Evolutionary conservation across 2,888 invertebrate genomes (phyloP).

Genomic region (Pseudeuparius sepicola): DNA sequence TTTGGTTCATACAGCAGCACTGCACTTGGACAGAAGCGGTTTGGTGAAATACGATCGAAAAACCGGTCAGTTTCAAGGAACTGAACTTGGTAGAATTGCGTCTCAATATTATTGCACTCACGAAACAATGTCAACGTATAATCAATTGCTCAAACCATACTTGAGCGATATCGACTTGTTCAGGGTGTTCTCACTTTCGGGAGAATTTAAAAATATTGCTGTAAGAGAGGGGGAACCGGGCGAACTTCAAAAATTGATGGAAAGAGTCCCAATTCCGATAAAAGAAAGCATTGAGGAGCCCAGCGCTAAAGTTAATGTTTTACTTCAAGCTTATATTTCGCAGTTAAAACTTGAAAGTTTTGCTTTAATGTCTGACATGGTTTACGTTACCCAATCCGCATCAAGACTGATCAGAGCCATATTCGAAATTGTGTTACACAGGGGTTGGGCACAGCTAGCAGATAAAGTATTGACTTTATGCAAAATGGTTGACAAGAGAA

Average conservation of each 20-base stretch:
- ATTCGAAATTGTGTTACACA: constrained; percentile 87
- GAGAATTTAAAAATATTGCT: constrained; percentile 88
- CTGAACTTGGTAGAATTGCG: constrained; percentile 93
- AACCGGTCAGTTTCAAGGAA: constrained; percentile 66
- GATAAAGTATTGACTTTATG: constrained; percentile 92
- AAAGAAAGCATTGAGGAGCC: constrained; percentile 98
- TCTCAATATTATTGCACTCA: constrained; percentile 98
- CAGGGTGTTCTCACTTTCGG: constrained; percentile 94
- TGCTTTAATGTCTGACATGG: constrained; percentile 98
- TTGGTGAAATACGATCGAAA: constrained; percentile 92
- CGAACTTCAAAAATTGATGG: constrained; percentile 90
- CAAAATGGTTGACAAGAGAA: constrained; percentile 97
- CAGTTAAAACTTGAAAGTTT: constrained; percentile 97
- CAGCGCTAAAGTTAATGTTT: constrained; percentile 91
- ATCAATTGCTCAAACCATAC: constrained; percentile 91
- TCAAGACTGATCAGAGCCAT: constrained; percentile 91
- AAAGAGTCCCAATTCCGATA: constrained; percentile 94
- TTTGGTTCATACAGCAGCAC: constrained; percentile 89
- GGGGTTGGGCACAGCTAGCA: constrained; percentile 91
- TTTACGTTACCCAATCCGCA: constrained; percentile 97
- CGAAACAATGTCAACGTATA: constrained; percentile 95
- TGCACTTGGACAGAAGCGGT: constrained; percentile 86
- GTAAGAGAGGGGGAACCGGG: constrained; percentile 95
- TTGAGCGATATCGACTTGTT: constrained; percentile 96
- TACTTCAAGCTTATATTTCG: constrained; percentile 96